These are phyloP conservation scores for Trematocara nigrifrons DNA, from an alignment of 2,113 vertebrate genomes.

Conservation along the genomic window DNA sequence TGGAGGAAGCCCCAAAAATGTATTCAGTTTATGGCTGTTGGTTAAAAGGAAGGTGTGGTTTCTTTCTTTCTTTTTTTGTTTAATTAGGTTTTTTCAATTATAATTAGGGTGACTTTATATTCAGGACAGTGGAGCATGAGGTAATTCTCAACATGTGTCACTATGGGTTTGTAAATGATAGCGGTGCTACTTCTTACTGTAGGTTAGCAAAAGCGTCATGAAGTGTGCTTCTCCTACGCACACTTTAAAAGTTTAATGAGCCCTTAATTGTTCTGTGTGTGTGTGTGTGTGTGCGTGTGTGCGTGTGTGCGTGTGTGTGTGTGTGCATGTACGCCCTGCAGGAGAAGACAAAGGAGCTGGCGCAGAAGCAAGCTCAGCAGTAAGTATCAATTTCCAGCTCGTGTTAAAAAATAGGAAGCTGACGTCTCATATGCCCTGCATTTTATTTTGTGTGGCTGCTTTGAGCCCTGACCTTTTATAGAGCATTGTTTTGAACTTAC, in stretches of 20 bases:
- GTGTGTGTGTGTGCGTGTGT: neutral
- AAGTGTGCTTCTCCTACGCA: constrained; percentile 31
- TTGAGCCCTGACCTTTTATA: neutral
- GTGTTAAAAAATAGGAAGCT: neutral
- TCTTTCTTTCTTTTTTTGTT: neutral
- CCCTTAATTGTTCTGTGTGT: constrained; percentile 50
- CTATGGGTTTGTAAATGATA: neutral
- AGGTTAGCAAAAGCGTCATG: neutral
- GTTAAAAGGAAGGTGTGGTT: neutral
- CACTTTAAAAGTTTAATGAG: constrained; percentile 69
- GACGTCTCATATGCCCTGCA: neutral
- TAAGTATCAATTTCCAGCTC: constrained; percentile 76
- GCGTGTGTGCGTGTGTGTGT: neutral
- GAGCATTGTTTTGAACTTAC: neutral
- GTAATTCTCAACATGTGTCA: neutral
- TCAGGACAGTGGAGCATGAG: neutral
- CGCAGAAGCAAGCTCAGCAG: constrained; percentile 95
- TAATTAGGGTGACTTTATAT: neutral
- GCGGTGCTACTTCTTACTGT: neutral
- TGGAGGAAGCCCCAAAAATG: neutral
- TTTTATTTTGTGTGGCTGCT: neutral
- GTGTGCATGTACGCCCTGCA: constrained; percentile 47
- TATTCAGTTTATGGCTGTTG: neutral
- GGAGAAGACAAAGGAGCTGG: constrained; percentile 94
- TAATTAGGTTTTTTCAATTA: fast-evolving